Evolutionary conservation across 2,797 vertebrate genomes (phyloP), one percentile per base, ranked within the genome.

Genomic region (Labroides dimidiatus): DNA sequence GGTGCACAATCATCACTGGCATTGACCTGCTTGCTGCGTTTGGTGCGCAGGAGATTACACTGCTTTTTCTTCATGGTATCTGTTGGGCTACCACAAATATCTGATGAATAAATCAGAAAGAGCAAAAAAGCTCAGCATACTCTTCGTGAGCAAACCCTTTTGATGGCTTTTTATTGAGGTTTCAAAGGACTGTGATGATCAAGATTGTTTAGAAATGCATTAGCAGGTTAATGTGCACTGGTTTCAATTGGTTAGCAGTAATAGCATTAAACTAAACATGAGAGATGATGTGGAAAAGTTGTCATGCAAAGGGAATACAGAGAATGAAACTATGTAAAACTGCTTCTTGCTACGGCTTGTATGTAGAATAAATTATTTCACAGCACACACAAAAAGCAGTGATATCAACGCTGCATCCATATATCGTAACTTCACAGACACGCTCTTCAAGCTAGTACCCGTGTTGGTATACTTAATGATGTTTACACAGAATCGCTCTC

Each of bases 21-120:
- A 3, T 51, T 43, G 49, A 14, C 58, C 54, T 70, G 76, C 51
- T 69, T 76, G 69, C 85, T 86, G 55, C 57, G 78, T 72, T 81
- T 89, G 23, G 86, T 70, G 57, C 79, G 72, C 52, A 75, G 69
- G 21, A 79, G 48, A 58, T 73, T 55, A 42, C 58, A 81, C 7
- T 64, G 13, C 57, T 89, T 92, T 60, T 71, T 93, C 72, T 83
- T 93, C 91, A 92, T 92, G 49, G 44, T 57, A 30, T 56, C 21
- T 52, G 50, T 63, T 30, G 19, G 64, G 47, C 4, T 14, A 52
- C 51, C 39, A 70, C 54, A 44, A 36, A 51, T 59, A 19, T 51
- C 15, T 41, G 55, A 88, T 89, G 64, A 20, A 78, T 74, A 71
- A 1, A 33, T 83, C 12, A 73, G 41, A 17, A 50, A 47, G 10